Evolutionary conservation across 1,140 invertebrate genomes (phyloP), one percentile per base, ranked within the genome.

Genomic region (Drosophila grimshawi): DNA sequence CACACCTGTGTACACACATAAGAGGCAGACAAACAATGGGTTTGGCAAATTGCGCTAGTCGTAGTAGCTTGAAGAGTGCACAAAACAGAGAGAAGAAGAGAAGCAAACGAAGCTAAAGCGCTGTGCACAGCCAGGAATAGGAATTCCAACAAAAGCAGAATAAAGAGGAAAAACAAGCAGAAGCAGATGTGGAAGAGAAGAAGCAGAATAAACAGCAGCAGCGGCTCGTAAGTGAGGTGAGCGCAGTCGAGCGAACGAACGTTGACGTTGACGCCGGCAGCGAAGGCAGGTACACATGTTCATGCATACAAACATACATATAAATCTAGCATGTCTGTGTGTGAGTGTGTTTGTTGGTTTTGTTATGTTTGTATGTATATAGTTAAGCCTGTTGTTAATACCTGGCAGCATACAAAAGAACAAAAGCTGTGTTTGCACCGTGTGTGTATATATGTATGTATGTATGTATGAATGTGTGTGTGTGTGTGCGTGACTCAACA

Each of bases 331-430:
- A 66, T 49, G 27, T 37, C 43, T 48, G 35, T 73, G 32, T 62
- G 29, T 35, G 30, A 51, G 11, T 30, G 3, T 45, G 43, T 30
- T 19, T 19, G 19, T 19, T 19, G 19, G 19, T 19, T 19, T 19
- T 19, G 19, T 19, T n/a, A n/a, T 4, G 10, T 43, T 7, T n/a
- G 10, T 43, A n/a, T 41, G 10, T 41, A n/a, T n/a, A 6, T 63
- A 57, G 72, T 64, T 83, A 78, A 80, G 85, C 67, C 80, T 82
- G 81, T 88, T 86, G 80, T 79, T 72, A 76, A 72, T 76, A 68
- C 66, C 66, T 65, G 67, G 73, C 72, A 78, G 67, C 68, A 72
- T 71, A 86, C 70, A 81, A 88, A 86, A 86, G 72, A 89, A 83
- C 76, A 88, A 80, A 88, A 80, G 81, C 69, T 78, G 68, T 78